Percentiles rank a stretch among this genome's conserved stretches.
phyloP scores from a whole-genome alignment of 64 coral and sea anemone species.

The Stylophora pistillata region DNA sequence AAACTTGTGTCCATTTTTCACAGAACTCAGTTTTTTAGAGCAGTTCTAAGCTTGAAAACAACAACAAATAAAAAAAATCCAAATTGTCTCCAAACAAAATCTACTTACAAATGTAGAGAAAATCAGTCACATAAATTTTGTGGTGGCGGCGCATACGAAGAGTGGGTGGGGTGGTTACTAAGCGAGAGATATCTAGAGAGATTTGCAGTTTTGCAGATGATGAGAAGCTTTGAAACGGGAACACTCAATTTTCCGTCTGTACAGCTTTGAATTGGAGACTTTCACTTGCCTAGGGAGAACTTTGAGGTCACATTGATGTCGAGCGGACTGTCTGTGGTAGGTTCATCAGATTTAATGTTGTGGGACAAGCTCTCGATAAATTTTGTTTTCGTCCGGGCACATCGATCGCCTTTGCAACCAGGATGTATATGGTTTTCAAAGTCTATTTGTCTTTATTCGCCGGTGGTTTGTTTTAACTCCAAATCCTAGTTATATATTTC shows the following conservation, averaged over 20 bases:
- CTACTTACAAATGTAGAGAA: neutral
- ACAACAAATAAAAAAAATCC: too few species aligned
- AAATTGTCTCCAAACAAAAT: too few species aligned
- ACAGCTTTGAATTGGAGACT: neutral
- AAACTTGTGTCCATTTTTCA: too few species aligned
- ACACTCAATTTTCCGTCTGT: neutral
- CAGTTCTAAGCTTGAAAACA: too few species aligned
- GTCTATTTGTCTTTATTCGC: conserved; percentile 6
- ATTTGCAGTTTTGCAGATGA: neutral
- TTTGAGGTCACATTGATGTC: conserved; percentile 22
- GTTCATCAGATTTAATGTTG: neutral
- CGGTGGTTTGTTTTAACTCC: conserved; percentile 9
- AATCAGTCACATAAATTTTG: neutral
- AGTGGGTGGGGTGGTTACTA: conserved; percentile 23
- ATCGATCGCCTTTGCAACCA: too few species aligned
- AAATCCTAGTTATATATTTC: conserved; percentile 2
- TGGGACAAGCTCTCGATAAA: neutral
- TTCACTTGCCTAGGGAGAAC: neutral
- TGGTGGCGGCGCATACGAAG: neutral
- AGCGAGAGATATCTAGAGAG: neutral
- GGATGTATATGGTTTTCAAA: neutral
- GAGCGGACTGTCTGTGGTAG: neutral
- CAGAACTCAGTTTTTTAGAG: too few species aligned
- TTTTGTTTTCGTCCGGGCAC: conserved; percentile 13
- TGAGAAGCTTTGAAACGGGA: neutral